These are phyloP conservation scores for Typhlomys cinereus DNA, from an alignment of 2,113 vertebrate species.

Conservation along the genomic window DNA sequence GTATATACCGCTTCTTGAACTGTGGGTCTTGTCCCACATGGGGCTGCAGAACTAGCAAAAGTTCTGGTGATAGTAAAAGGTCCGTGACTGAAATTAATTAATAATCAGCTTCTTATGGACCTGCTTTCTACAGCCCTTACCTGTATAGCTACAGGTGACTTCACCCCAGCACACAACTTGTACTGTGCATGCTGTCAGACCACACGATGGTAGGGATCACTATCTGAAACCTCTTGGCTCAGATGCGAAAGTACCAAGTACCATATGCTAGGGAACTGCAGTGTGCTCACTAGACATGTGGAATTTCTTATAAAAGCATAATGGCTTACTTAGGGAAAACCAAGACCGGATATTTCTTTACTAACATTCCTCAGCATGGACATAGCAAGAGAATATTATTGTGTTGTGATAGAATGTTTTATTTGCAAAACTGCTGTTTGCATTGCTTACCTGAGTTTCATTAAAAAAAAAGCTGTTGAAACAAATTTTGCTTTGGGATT, in stretches of 20 bases:
- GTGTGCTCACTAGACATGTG: not conserved
- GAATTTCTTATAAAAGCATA: not conserved
- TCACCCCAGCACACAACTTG: not conserved
- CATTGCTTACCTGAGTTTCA: not conserved
- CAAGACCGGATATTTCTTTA: not conserved
- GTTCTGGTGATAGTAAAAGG: not conserved
- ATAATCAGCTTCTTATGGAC: not conserved
- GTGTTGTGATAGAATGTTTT: not conserved
- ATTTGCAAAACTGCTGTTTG: not conserved
- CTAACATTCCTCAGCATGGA: not conserved
- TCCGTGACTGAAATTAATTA: not conserved
- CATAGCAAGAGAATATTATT: not conserved
- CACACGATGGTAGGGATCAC: not conserved
- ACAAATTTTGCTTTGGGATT: not conserved
- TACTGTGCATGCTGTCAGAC: too few species aligned
- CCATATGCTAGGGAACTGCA: not conserved
- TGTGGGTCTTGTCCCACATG: too few species aligned
- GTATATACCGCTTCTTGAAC: not conserved
- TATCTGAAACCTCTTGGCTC: not conserved
- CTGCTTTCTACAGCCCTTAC: not conserved
- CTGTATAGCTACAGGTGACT: not conserved
- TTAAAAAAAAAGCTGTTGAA: not conserved
- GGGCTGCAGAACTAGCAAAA: not conserved
- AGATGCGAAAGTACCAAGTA: not conserved
- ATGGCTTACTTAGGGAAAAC: not conserved